Conservation (phyloP, 2,113 vertebrate genomes). For the Hystrix cristata region DNA sequence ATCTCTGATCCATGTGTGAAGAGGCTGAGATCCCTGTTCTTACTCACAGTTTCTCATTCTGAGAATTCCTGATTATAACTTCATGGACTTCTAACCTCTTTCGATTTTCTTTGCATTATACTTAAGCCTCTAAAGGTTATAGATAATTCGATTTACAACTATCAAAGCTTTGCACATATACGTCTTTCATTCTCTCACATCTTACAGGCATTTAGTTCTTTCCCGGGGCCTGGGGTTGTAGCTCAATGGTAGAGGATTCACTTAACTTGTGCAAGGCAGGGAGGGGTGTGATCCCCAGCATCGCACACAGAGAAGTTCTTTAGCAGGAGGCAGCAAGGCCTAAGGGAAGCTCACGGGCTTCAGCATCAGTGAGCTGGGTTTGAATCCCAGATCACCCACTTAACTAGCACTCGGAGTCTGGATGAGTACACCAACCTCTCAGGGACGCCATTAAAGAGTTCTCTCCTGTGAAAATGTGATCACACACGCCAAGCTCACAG, state of each 20-base stretch:
- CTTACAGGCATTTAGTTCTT: neutral
- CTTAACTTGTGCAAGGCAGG: neutral
- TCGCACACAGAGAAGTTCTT: neutral
- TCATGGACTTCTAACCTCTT: neutral
- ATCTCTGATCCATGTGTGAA: neutral
- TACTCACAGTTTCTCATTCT: neutral
- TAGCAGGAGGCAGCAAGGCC: neutral
- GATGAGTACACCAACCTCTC: neutral
- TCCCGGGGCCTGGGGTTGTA: neutral
- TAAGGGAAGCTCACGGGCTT: neutral
- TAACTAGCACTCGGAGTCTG: neutral
- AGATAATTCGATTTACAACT: neutral
- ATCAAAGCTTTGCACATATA: neutral
- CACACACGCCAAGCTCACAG: neutral
- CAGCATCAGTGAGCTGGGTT: neutral
- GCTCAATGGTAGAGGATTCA: neutral
- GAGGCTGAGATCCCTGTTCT: neutral
- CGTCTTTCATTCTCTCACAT: neutral
- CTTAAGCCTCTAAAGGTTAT: neutral
- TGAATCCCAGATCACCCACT: neutral
- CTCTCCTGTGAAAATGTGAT: neutral
- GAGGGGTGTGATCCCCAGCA: neutral
- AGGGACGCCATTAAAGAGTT: neutral
- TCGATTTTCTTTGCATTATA: conserved; percentile 26
- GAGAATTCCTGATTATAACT: neutral